Evolutionary conservation across 2,888 invertebrate genomes (phyloP).

Genomic region (Didymodactylos carnosus): DNA sequence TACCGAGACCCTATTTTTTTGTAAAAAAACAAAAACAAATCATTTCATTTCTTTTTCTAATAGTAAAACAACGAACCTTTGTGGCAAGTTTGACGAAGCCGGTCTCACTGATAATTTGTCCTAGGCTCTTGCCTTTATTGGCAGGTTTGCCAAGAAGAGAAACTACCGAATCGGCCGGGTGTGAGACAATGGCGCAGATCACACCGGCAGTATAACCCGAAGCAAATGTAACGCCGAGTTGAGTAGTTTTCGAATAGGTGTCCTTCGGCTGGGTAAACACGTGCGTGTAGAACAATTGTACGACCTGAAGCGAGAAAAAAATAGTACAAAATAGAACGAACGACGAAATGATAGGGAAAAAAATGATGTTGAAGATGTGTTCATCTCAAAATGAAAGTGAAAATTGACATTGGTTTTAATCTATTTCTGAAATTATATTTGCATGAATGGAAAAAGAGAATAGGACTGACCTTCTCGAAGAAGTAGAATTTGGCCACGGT

Average conservation of each 20-base stretch:
- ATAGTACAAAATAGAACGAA: too few species aligned
- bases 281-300: background rate
- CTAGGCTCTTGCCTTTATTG: background rate
- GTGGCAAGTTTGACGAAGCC: background rate
- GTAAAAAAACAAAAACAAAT: background rate
- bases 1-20: background rate
- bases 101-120: background rate
- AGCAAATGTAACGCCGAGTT: background rate
- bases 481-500: background rate
- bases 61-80: background rate
- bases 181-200: background rate
- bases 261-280: background rate
- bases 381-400: too few species aligned
- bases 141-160: background rate
- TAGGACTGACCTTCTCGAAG: background rate
- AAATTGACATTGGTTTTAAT: too few species aligned
- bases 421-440: too few species aligned
- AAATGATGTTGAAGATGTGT: too few species aligned
- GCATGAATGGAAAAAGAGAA: background rate
- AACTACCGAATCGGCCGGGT: background rate
- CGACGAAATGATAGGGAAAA: too few species aligned
- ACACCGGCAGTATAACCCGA: background rate
- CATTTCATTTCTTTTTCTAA: background rate
- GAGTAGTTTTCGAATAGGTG: background rate
- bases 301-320: background rate